Evolutionary conservation across 2,113 vertebrate genomes (phyloP), one percentile per base, ranked within the genome.

Genomic region (Gasterosteus aculeatus): DNA sequence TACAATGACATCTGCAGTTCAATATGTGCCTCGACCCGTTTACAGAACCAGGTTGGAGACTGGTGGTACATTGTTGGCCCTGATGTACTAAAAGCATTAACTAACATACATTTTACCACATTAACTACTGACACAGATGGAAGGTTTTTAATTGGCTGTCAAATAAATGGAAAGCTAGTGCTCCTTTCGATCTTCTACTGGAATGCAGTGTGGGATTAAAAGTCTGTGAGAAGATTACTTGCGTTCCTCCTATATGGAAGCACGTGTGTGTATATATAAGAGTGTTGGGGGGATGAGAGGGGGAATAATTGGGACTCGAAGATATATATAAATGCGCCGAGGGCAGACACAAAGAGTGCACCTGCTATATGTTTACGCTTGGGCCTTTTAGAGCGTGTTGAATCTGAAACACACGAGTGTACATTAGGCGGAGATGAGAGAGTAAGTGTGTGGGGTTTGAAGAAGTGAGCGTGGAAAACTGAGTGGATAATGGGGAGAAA

Each of bases 381-480:
- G 80, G 84, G 87, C 65, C 66, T 89, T 90, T 90, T 88, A 83
- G 87, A 92, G 88, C 70, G 81, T 87, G 78, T 87, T 89, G 75
- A 89, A 93, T 93, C 72, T 90, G 77, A 94, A 93, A 92, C 91
- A 93, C 85, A 90, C 93, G 65, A 72, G 71, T 54, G 69, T 82
- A 68, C 72, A 81, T 83, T 85, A 86, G 64, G 38, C 74, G 59
- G 66, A 29, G 70, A 8, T 56, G 53, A 47, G 72, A 61, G 74
- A 46, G 41, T 66, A 66, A 29, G 65, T 73, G 44, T 63, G 79
- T 65, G 68, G 16, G 67, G 81, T 68, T 62, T 71, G 51, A 65
- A 70, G 41, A 42, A 63, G 39, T 65, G 71, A 84, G 71, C 76
- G 67, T 65, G 54, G 60, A 69, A 42, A 74, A 79, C 35, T 60